Base-by-base conservation (phyloP, 2,888 invertebrate genomes). In the Hydraecia micacea region DNA sequence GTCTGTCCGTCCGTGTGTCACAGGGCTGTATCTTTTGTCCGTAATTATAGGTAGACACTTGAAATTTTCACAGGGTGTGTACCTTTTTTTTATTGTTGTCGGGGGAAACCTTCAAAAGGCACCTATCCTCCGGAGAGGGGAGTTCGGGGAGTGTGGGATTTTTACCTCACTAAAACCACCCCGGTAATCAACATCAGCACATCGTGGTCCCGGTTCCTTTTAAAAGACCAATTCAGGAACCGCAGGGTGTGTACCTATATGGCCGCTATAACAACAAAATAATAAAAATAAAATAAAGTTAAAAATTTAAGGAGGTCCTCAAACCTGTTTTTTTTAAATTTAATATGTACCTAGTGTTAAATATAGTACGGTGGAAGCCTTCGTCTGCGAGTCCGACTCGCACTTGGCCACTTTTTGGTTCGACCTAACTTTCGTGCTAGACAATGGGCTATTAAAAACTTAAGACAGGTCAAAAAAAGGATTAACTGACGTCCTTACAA, bases 381-480 rank as follows among this genome's bases (percentile, higher is more conserved):
- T 36, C 36, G 36, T 60, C 13, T 58, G 13, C 39, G 1, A n/a
- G 5, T 18, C 18, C 9, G n/a, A n/a, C n/a, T 39, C 39, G 9
- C n/a, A n/a, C 18, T 66, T n/a, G 18, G 5, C 6, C 9, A 21
- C 6, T 42, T 67, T 82, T 75, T 49, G 49, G 49, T 49, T 66
- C n/a, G 28, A 65, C 21, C 28, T 66, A n/a, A 77, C 55, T 65
- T 62, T 73, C 25, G 13, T 65, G n/a, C 55, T 82, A 78, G 86
- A 84, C 86, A 84, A 86, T 77, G 66, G 71, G 65, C 78, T 69
- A 83, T 83, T 74, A 75, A 77, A 71, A 72, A 58, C 15, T 63
- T 32, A 46, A 39, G n/a, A 36, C 13, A 9, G n/a, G 5, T n/a
- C 7, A 71, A 77, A 60, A 39, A 62, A 75, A 74, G 18, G 1